Evolutionary conservation across 2,113 vertebrate genomes (phyloP).

Genomic region (Hydrochoerus hydrochaeris): DNA sequence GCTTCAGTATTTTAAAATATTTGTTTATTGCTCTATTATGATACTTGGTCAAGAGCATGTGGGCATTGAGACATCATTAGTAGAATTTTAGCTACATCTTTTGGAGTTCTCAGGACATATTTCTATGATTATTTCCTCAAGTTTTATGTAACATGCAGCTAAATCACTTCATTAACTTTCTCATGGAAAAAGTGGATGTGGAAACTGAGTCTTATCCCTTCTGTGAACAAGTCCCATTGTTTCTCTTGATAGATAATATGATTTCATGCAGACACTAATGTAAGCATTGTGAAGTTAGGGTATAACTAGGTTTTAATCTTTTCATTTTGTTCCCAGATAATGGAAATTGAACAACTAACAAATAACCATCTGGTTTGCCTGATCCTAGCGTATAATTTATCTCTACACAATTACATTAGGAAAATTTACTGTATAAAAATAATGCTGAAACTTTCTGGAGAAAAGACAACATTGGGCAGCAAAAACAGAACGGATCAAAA

Average conservation of each 20-base stretch:
- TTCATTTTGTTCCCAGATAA: neutral
- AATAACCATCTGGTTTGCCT: neutral
- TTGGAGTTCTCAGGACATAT: neutral
- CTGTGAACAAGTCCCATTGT: rapidly evolving
- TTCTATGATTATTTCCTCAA: neutral
- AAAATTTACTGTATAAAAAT: neutral
- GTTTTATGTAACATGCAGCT: rapidly evolving
- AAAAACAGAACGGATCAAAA: neutral
- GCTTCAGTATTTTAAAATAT: neutral
- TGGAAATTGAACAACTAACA: neutral
- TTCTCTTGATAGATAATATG: neutral
- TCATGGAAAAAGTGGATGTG: neutral
- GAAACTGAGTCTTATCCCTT: rapidly evolving
- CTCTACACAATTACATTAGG: neutral
- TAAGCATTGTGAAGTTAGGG: neutral
- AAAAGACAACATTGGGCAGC: neutral
- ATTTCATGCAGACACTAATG: neutral
- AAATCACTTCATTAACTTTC: neutral
- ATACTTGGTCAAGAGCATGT: too few species aligned
- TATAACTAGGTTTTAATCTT: neutral
- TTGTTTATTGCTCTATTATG: rapidly evolving
- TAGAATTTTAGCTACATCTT: rapidly evolving
- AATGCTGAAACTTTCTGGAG: rapidly evolving
- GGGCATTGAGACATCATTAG: neutral
- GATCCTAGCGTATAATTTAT: neutral